Evolutionary conservation across 2,113 vertebrate genomes (phyloP), one percentile per base, ranked within the genome.

Genomic region (Lampris megalopsis): DNA sequence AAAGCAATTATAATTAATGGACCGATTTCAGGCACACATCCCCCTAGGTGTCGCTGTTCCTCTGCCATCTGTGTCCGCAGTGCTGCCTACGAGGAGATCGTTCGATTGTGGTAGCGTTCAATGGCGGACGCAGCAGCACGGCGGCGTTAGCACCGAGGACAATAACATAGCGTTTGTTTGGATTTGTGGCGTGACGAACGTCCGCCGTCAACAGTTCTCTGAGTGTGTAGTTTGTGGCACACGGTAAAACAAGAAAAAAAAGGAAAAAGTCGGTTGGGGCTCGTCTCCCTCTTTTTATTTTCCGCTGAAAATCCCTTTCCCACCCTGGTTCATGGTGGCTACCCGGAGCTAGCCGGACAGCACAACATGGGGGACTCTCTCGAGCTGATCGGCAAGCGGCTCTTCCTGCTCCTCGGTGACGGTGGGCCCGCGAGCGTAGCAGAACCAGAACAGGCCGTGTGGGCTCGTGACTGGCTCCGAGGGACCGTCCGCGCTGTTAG

Each of bases 401-500:
- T 98, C 86, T 88, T 97, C 83, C 91, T 98, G 86, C 95, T 98
- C 58, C 94, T 97, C 86, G 93, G 94, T 79, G 95, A 97, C 63
- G 91, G 90, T 54, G 91, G 93, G 80, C 89, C 94, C 11, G 63
- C 93, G 11, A 89, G 73, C 38, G 94, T 89, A 71, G 49, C 91
- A 64, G 95, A 93, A 59, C 76, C 92, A 64, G 94, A 94, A 78
- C 92, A 92, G 82, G 91, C 94, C 65, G 92, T 93, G 62, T 94
- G 93, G 88, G 92, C 93, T 79, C 93, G 94, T 79, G 94, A 96
- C 93, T 97, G 96, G 97, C 92, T 96, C 82, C 96, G 96, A 73
- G 97, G 97, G 43, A 97, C 96, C 37, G 96, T 98, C 90, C 95
- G 96, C 85, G 97, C 97, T 60, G 97, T 98, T 91, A 97, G 96